These are phyloP conservation scores for Aselliscus stoliczkanus DNA, from an alignment of 2,797 vertebrate genomes.

Conservation along the genomic window DNA sequence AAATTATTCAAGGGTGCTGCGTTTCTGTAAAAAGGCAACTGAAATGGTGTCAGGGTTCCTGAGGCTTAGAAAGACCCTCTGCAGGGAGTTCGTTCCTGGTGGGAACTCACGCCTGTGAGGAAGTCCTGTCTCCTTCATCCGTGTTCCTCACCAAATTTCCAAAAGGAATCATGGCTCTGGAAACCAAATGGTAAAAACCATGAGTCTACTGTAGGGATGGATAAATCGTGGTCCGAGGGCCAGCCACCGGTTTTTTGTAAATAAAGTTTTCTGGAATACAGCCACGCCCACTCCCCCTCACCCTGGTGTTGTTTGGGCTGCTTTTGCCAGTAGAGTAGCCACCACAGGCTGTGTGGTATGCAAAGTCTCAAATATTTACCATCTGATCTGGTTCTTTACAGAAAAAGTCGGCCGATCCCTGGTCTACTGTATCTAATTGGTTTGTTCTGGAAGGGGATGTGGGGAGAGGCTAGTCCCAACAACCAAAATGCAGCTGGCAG, in stretches of 20 bases:
- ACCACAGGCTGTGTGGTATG: not conserved
- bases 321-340: not conserved
- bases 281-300: not conserved
- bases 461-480: not conserved
- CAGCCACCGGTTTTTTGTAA: not conserved
- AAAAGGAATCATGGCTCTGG: not conserved
- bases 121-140: not conserved
- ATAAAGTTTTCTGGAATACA: conserved; percentile 21
- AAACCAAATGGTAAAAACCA: not conserved
- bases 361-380: not conserved
- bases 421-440: not conserved
- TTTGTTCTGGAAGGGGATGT: not conserved
- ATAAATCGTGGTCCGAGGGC: not conserved
- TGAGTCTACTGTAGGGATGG: not conserved
- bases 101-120: not conserved
- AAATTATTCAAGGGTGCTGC: conserved; percentile 27
- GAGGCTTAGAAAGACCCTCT: not conserved
- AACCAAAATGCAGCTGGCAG: not conserved
- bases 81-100: not conserved
- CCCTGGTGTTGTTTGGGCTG: not conserved
- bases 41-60: not conserved
- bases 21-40: conserved; percentile 19
- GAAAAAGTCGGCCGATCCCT: not conserved
- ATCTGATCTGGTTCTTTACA: not conserved
- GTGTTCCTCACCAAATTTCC: not conserved